These are phyloP conservation scores for Lagodon rhomboides DNA, from an alignment of 2,797 vertebrate species.

Conservation along the genomic window DNA sequence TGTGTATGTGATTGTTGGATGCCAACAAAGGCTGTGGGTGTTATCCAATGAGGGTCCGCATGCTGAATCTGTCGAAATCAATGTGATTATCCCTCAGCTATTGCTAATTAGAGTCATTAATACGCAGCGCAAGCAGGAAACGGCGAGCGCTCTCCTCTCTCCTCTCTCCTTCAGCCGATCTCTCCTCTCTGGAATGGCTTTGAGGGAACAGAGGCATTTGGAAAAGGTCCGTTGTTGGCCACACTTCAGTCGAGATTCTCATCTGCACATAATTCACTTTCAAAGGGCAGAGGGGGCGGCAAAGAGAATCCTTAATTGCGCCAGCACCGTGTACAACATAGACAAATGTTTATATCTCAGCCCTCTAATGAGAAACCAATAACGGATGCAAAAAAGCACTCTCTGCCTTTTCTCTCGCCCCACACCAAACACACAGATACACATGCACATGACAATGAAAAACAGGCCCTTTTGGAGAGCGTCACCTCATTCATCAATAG, in stretches of 20 bases:
- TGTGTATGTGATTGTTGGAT: conserved; percentile 36
- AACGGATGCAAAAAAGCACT: conserved; percentile 78
- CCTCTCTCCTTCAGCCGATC: conserved; percentile 47
- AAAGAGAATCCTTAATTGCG: conserved; percentile 82
- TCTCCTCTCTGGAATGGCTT: conserved; percentile 70
- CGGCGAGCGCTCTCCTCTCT: conserved; percentile 33
- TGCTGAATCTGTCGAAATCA: conserved; percentile 73
- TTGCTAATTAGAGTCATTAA: conserved; percentile 82
- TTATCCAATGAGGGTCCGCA: conserved; percentile 62
- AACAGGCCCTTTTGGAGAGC: conserved; percentile 67
- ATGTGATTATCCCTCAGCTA: conserved; percentile 79
- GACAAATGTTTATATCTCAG: conserved; percentile 86
- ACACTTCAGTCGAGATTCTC: conserved; percentile 80
- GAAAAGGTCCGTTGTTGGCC: conserved; percentile 77
- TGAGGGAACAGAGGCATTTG: conserved; percentile 74
- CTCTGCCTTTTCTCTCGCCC: conserved; percentile 20
- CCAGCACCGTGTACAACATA: conserved; percentile 79
- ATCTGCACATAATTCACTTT: conserved; percentile 86
- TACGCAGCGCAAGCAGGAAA: conserved; percentile 69
- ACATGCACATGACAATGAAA: conserved; percentile 70
- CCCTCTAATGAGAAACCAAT: conserved; percentile 87
- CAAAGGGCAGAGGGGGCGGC: conserved; percentile 81
- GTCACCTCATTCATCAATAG: conserved; percentile 79
- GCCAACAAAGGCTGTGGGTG: conserved; percentile 70
- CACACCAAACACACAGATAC: conserved; percentile 42